A percentile compares a stretch with the other conserved stretches of the same genome.
phyloP scores from a whole-genome alignment of 2,113 vertebrate genomes.

The Apistogramma diplotaenia region DNA sequence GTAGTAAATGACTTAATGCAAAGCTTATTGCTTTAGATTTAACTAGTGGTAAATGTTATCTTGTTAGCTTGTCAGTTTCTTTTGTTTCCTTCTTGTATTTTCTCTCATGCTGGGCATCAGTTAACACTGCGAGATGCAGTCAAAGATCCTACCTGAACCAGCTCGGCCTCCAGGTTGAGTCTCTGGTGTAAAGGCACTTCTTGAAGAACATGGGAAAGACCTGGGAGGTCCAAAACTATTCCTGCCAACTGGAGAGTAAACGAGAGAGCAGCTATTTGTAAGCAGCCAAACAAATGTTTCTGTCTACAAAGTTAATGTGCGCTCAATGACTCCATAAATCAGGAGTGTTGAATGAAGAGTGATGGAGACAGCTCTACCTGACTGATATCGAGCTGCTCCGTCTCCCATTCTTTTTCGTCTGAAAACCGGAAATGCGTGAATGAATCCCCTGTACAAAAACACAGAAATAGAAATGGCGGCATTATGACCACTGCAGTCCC shows the following conservation, averaged over 20 bases:
- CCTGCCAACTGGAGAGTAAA: constrained; percentile 73
- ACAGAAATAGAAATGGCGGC: background rate
- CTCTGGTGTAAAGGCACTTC: constrained; percentile 84
- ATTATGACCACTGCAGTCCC: background rate
- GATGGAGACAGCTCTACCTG: constrained; percentile 77
- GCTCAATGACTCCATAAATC: background rate
- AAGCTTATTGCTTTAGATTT: too few relatives aligned
- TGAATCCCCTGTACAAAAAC: constrained; percentile 83
- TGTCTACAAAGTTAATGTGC: background rate
- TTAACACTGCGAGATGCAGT: background rate
- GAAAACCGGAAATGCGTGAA: constrained; percentile 91
- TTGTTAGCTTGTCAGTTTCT: too few relatives aligned
- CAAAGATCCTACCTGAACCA: constrained; percentile 75
- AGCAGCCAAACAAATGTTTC: background rate
- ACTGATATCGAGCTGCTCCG: constrained; percentile 74
- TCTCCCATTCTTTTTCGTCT: constrained; percentile 93
- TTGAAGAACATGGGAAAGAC: constrained; percentile 81
- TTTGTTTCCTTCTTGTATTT: background rate
- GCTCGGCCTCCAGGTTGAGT: constrained; percentile 83
- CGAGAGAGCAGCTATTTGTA: too few relatives aligned
- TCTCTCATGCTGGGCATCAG: background rate
- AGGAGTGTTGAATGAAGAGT: background rate
- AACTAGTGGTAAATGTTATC: too few relatives aligned
- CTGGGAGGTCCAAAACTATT: constrained; percentile 81
- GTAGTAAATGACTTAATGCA: too few relatives aligned